Percentiles rank a stretch among this genome's conserved stretches.
Evolutionary conservation across 1,140 invertebrate species (phyloP).

Genomic region (Plutomurus gul): DNA sequence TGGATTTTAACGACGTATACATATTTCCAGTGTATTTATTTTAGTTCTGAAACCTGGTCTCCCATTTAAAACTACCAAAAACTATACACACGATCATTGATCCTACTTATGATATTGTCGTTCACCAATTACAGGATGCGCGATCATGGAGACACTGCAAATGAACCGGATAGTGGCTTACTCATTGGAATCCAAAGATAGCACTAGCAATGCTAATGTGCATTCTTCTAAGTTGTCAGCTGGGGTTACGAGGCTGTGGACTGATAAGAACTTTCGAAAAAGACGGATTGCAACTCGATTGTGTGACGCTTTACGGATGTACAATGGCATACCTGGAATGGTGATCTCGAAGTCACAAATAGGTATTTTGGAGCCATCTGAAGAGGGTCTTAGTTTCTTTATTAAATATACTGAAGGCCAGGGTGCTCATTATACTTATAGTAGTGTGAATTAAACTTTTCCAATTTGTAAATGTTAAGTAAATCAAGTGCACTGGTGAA

Average conservation of each 20-base stretch:
- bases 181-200: not conserved
- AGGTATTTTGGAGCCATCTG: constrained; percentile 50
- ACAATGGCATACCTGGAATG: constrained; percentile 39
- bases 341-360: constrained; percentile 44
- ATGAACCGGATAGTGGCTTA: not conserved
- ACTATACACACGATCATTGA: too few species aligned
- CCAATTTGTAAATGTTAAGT: too few species aligned
- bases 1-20: too few species aligned
- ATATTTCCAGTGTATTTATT: too few species aligned
- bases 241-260: constrained; percentile 51
- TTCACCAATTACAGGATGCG: constrained; percentile 48
- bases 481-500: not conserved
- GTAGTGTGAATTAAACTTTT: too few species aligned
- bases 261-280: constrained; percentile 43
- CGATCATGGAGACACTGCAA: constrained; percentile 37
- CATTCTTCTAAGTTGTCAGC: not conserved
- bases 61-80: too few species aligned
- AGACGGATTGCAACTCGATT: constrained; percentile 46
- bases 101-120: too few species aligned
- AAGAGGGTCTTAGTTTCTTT: constrained; percentile 47
- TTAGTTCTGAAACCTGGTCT: too few species aligned
- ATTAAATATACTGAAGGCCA: constrained; percentile 34
- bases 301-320: constrained; percentile 42
- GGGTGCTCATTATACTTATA: constrained; percentile 43
- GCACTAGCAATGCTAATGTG: not conserved